Conservation (phyloP, 2,797 vertebrate genomes). For the Scleropages formosus region DNA sequence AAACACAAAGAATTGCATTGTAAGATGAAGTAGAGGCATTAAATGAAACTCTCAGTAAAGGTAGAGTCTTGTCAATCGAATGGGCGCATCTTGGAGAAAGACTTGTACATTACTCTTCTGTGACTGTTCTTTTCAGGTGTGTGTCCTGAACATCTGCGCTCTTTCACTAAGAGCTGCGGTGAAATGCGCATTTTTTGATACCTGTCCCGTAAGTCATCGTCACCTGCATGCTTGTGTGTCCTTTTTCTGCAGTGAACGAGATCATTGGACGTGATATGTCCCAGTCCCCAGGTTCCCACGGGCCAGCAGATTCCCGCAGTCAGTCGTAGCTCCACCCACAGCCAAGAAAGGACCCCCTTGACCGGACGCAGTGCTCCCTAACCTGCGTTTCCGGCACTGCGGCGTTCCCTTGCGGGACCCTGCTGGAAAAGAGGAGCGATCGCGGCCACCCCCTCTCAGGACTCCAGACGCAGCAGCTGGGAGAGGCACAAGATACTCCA, state of each 20-base stretch:
- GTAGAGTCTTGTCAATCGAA: no score
- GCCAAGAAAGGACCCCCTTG: background rate
- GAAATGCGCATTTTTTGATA: no score
- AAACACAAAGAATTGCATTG: no score
- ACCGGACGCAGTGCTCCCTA: background rate
- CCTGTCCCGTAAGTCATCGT: background rate
- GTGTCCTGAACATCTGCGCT: no score
- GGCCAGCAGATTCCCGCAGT: slow-evolving; percentile 51
- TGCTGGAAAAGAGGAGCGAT: background rate
- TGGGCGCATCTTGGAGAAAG: no score
- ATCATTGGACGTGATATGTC: slow-evolving; percentile 92
- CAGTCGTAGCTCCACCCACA: slow-evolving; percentile 42
- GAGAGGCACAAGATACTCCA: background rate
- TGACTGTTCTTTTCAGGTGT: no score
- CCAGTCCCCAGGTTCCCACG: slow-evolving; percentile 71
- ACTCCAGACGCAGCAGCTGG: background rate
- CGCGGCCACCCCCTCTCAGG: background rate
- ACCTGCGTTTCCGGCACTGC: background rate
- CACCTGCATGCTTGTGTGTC: slow-evolving; percentile 27
- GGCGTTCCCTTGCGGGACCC: background rate
- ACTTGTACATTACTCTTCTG: no score
- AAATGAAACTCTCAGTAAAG: no score
- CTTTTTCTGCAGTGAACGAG: slow-evolving; percentile 79
- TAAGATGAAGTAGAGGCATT: no score
- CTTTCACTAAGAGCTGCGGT: background rate